phyloP scores from a whole-genome alignment of 2,888 invertebrate species.

The Cenopis cana region DNA sequence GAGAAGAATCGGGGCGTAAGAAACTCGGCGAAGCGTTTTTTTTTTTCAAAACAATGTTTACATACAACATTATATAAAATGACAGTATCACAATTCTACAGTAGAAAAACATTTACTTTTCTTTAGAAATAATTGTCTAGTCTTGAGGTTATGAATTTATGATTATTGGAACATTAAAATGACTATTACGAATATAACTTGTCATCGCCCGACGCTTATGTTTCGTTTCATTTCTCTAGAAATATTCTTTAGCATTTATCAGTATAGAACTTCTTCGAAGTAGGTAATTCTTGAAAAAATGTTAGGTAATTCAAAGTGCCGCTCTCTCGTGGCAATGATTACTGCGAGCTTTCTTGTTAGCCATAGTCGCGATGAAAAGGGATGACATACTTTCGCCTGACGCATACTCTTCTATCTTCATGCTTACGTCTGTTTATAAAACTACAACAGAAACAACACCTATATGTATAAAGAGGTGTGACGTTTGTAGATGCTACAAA shows the following conservation, averaged over 20 bases:
- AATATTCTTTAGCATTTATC: conserved; percentile 25
- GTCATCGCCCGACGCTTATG: neutral
- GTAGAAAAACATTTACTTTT: too few species aligned
- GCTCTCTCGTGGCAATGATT: conserved; percentile 57
- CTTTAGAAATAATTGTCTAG: too few species aligned
- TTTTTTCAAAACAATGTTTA: too few species aligned
- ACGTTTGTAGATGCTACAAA: neutral
- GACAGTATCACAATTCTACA: too few species aligned
- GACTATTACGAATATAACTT: neutral
- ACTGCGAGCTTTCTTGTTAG: conserved; percentile 61
- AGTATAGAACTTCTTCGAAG: conserved; percentile 22
- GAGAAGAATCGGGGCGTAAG: too few species aligned
- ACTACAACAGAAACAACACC: conserved; percentile 16
- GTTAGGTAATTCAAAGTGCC: conserved; percentile 44
- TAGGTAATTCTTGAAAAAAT: conserved; percentile 37
- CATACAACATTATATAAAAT: too few species aligned
- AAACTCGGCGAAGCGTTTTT: too few species aligned
- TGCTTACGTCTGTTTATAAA: conserved; percentile 51
- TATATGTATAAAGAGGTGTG: neutral
- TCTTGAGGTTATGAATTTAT: too few species aligned
- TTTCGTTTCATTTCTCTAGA: conserved; percentile 3
- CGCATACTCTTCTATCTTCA: conserved; percentile 51
- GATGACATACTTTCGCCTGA: conserved; percentile 69
- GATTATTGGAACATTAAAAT: neutral
- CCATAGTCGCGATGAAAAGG: conserved; percentile 57